phyloP scores from a whole-genome alignment of 2,113 vertebrate species.

The Daubentonia madagascariensis region DNA sequence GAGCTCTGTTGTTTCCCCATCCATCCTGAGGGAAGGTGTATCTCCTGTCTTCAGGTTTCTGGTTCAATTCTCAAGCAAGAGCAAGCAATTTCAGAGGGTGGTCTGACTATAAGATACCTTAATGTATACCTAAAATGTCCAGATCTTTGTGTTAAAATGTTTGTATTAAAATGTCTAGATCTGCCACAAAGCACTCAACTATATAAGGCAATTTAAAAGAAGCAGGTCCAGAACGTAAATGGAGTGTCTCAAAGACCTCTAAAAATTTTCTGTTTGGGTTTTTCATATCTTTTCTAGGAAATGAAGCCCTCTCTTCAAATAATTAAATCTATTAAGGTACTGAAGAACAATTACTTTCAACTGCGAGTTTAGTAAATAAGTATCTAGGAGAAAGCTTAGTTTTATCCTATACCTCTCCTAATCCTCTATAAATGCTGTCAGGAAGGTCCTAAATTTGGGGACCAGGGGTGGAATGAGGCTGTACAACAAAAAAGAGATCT shows the following conservation, averaged over 20 bases:
- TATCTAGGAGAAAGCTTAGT: not conserved
- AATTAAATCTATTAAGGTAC: not conserved
- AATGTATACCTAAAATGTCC: not conserved
- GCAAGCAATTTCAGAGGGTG: not conserved
- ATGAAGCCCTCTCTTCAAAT: not conserved
- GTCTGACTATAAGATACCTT: not conserved
- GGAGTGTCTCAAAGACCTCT: conserved; percentile 3
- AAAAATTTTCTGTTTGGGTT: conserved; percentile 3
- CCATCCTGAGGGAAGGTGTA: not conserved
- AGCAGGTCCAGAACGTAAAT: not conserved
- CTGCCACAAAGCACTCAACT: not conserved
- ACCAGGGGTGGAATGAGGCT: not conserved
- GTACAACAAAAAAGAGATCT: not conserved
- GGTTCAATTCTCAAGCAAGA: not conserved
- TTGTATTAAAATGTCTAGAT: not conserved
- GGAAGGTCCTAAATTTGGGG: not conserved
- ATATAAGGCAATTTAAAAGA: not conserved
- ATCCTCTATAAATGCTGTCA: not conserved
- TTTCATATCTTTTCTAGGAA: conserved; percentile 12
- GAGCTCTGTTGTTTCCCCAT: not conserved
- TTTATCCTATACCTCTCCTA: not conserved
- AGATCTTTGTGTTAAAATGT: not conserved
- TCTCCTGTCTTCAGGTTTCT: not conserved
- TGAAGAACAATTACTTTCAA: not conserved
- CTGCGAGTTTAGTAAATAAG: not conserved